Evolutionary conservation across 2,797 vertebrate genomes (phyloP), one percentile per base, ranked within the genome.

Genomic region (Heliangelus exortis): DNA sequence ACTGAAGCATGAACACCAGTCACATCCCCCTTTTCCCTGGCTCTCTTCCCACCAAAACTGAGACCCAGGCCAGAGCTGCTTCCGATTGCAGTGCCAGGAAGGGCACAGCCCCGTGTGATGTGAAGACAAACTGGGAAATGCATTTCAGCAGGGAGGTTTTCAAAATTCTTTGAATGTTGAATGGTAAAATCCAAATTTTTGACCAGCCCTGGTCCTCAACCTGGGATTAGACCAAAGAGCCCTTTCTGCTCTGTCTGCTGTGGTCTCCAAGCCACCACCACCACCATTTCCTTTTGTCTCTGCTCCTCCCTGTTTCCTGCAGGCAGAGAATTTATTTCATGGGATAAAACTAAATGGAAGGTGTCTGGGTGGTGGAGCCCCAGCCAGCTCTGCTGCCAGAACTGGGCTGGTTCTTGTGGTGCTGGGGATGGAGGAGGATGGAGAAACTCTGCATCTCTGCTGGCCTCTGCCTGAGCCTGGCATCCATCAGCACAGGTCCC

Each of bases 401-500:
- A 43, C 68, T 10, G 34, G 51, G 43, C 63, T 50, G 72, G 9
- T 66, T 34, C 63, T 47, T 14, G 2, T 21, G 25, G 76, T 4
- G 39, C 66, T 45, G 2, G 3, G 41, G 57, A 41, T 12, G 1
- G 73, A 58, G 50, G 73, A 29, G 45, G 62, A 10, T 18, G 43
- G 73, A 58, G 50, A 69, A 29, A 75, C 10, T 34, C 47, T 41
- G 75, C 55, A 21, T 57, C 62, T 48, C 31, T 55, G 33, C 21
- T 41, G 50, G 74, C 71, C 51, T 51, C 50, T 25, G 25, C 59
- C 84, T 58, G 10, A 34, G 33, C 55, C 53, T 22, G 58, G 58
- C 47, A 47, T 87, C 57, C 89, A 95, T 92, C 95, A 92, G 68
- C 23, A 0, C 23, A 5, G 61, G 50, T 90, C 85, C 81, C 89